Evolutionary conservation across 2,888 invertebrate genomes (phyloP).

Genomic region (Eulithis testata): DNA sequence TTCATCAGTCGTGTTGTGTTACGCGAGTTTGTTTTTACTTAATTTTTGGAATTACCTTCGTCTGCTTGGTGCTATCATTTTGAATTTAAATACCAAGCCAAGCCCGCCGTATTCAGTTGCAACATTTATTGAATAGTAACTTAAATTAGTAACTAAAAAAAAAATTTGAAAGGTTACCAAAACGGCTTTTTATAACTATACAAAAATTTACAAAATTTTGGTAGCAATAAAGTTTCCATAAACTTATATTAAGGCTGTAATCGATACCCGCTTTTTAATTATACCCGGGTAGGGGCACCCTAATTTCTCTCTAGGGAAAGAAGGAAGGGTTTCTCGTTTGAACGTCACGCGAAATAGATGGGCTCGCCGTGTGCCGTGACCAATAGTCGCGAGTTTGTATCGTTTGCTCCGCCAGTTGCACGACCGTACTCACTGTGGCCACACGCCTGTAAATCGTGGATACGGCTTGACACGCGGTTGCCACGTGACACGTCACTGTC

Average conservation of each 20-base stretch:
- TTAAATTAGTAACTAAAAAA: too few relatives aligned
- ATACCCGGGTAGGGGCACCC: constrained; percentile 61
- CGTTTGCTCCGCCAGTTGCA: constrained; percentile 69
- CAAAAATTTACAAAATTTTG: constrained; percentile 26
- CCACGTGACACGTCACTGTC: constrained; percentile 62
- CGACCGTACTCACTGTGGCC: constrained; percentile 76
- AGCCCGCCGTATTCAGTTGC: too few relatives aligned
- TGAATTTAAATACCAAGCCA: constrained; percentile 11
- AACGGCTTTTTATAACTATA: neutral
- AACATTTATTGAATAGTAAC: too few relatives aligned
- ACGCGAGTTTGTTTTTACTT: constrained; percentile 29
- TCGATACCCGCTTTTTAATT: constrained; percentile 73
- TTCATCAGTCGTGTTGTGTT: constrained; percentile 36
- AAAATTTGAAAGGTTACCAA: too few relatives aligned
- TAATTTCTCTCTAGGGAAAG: constrained; percentile 74
- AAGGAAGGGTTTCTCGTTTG: constrained; percentile 77
- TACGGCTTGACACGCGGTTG: constrained; percentile 63
- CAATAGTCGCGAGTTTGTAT: constrained; percentile 76
- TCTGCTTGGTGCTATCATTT: constrained; percentile 24
- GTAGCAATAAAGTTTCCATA: constrained; percentile 40
- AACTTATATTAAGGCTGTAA: constrained; percentile 52
- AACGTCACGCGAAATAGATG: constrained; percentile 82
- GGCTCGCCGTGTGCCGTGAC: constrained; percentile 76
- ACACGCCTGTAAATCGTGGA: constrained; percentile 74
- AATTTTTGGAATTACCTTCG: constrained; percentile 27